Base-by-base conservation (phyloP, 2,888 invertebrate genomes). In the Mechanitis mazaeus region DNA sequence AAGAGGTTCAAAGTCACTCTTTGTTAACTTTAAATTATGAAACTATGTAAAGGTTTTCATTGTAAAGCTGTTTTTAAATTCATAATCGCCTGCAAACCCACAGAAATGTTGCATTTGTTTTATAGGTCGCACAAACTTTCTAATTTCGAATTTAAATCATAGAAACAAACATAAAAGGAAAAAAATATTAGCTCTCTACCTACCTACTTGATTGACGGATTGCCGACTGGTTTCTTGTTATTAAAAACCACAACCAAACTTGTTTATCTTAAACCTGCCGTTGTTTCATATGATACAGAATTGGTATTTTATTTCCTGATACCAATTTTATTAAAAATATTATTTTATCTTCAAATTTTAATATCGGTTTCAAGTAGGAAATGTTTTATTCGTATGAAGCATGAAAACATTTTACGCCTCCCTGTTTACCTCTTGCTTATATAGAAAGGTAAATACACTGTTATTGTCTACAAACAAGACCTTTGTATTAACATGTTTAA, bases 1-100 rank as follows among this genome's bases (percentile, higher is more conserved):
- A 50, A 50, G 50, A 50, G 31, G 50, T 50, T 50, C 50, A 50
- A 50, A 31, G 50, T 50, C 50, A 31, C 50, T 50, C 50, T 31
- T 50, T 47, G 47, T 47, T 47, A 47, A 35, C 3, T 50, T 50
- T 7, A 31, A 50, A 50, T 5, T 31, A 31, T 31, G 31, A 31
- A 31, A 50, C 50, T 3, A 42, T 31, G 6, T 35, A 35, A 5
- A 6, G 31, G 31, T 47, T 47, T 47, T 20, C 47, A n/a, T 28
- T 47, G 12, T 1, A 47, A 47, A 47, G 47, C 47, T 47, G 47
- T 6, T 35, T 35, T 35, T 35, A 35, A 35, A 35, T 35, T 5
- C 2, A 35, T 35, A 35, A 35, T 35, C 6, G 35, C 35, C 4
- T 35, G 1, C 35, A 35, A 6, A 2, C 35, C 35, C 2, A 35